A percentile compares a stretch with the other conserved stretches of the same genome.
phyloP scores from a whole-genome alignment of 2,888 invertebrate genomes.

The Drosophila eohydei region DNA sequence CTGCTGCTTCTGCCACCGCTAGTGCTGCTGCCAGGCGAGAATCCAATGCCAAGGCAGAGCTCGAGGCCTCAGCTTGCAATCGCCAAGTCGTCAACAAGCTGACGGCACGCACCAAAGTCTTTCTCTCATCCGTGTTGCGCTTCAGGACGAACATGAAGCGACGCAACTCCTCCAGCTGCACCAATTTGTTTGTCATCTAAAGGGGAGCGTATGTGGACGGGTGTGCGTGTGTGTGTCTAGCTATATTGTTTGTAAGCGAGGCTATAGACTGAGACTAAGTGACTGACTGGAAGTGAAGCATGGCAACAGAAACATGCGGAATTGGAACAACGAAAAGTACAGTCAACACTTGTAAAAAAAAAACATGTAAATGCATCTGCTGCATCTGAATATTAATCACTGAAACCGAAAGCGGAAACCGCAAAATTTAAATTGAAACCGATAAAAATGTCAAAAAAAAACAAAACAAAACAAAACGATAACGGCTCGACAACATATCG shows the following conservation, averaged over 20 bases:
- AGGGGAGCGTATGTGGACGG: neutral
- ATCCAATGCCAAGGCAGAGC: conserved; percentile 9
- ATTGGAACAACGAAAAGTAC: neutral
- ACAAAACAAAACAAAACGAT: neutral
- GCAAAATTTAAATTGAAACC: neutral
- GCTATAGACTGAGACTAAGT: conserved; percentile 6
- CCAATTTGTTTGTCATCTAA: conserved; percentile 84
- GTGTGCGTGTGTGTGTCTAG: neutral
- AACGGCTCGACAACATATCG: neutral
- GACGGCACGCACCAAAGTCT: conserved; percentile 83
- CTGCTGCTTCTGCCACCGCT: conserved; percentile 27
- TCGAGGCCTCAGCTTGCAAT: conserved; percentile 52
- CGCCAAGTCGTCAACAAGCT: conserved; percentile 83
- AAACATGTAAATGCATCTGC: neutral
- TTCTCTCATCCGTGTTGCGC: conserved; percentile 83
- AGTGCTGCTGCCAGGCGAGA: conserved; percentile 26
- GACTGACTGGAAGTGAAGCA: neutral
- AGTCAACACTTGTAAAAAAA: neutral
- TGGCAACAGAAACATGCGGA: too few relatives aligned
- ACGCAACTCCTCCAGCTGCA: conserved; percentile 84
- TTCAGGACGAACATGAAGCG: conserved; percentile 83
- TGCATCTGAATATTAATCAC: neutral
- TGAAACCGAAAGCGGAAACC: neutral
- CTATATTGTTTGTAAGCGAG: conserved; percentile 2
- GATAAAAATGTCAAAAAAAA: neutral